Conservation (phyloP, 2,113 vertebrate genomes). For the Archilochus colubris region DNA sequence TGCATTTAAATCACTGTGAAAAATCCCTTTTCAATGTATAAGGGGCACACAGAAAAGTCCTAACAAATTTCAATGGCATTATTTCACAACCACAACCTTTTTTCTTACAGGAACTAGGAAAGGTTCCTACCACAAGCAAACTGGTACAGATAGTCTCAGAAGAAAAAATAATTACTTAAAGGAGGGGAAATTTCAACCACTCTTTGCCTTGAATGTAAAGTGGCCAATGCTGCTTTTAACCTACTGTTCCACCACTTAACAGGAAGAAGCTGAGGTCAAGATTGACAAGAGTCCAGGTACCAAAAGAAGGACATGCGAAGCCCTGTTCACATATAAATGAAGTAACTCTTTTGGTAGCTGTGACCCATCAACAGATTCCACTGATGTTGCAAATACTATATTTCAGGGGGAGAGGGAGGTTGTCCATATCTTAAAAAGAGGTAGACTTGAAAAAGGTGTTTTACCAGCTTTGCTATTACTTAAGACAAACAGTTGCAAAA, state of each 20-base stretch:
- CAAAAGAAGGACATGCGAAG: neutral
- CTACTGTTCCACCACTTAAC: neutral
- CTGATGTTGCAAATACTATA: neutral
- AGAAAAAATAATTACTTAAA: neutral
- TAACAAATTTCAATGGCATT: neutral
- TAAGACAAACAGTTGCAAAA: neutral
- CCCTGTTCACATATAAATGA: neutral
- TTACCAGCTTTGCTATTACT: neutral
- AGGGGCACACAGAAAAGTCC: neutral
- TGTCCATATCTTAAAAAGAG: neutral
- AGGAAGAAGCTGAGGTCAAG: neutral
- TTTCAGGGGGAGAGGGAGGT: fast-evolving
- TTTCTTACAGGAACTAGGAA: neutral
- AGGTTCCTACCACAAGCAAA: neutral
- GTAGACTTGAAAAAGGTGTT: neutral
- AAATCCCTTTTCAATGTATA: neutral
- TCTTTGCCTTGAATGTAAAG: neutral
- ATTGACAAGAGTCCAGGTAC: neutral
- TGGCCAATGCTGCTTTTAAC: neutral
- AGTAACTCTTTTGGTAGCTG: neutral
- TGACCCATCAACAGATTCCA: neutral
- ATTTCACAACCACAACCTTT: neutral
- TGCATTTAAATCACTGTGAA: neutral
- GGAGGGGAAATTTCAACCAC: neutral
- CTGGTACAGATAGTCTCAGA: neutral